Conservation (phyloP, 2,113 vertebrate species). For the Leucopternis melanops region DNA sequence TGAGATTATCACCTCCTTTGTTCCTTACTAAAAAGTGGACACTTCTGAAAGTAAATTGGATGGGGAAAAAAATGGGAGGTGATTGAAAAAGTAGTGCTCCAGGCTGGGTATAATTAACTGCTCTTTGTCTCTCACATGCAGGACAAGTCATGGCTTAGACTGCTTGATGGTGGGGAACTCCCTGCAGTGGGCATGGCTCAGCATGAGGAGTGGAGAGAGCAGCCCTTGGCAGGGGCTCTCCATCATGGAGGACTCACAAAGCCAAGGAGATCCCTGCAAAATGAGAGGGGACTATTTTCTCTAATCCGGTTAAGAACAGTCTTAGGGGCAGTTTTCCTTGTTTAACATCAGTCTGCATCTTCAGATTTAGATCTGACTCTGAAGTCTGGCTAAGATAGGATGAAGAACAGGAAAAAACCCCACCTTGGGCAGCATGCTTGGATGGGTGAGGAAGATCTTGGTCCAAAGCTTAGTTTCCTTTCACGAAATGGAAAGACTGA, state of each 20-base stretch:
- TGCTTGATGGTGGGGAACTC: background rate
- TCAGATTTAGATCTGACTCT: too few relatives aligned
- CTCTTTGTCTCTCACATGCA: background rate
- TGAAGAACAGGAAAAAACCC: background rate
- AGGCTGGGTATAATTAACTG: background rate
- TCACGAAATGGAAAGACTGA: background rate
- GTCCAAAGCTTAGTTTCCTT: background rate
- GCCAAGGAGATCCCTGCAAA: background rate
- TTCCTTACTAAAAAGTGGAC: background rate
- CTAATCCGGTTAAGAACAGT: rapidly evolving
- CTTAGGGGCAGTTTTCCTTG: background rate
- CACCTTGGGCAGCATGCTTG: background rate
- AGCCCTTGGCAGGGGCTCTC: background rate
- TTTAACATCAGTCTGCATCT: background rate
- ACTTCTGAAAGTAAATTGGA: background rate
- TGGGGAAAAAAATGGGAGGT: background rate
- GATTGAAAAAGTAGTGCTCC: background rate
- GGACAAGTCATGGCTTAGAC: background rate
- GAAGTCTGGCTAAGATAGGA: background rate
- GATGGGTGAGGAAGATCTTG: background rate
- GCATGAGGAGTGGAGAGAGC: background rate
- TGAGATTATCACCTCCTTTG: background rate
- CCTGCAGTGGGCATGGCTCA: background rate
- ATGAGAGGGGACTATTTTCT: background rate
- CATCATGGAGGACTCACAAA: rapidly evolving